Evolutionary conservation across 2,888 invertebrate genomes (phyloP), one percentile per base, ranked within the genome.

Genomic region (Yponomeuta plumbellus): DNA sequence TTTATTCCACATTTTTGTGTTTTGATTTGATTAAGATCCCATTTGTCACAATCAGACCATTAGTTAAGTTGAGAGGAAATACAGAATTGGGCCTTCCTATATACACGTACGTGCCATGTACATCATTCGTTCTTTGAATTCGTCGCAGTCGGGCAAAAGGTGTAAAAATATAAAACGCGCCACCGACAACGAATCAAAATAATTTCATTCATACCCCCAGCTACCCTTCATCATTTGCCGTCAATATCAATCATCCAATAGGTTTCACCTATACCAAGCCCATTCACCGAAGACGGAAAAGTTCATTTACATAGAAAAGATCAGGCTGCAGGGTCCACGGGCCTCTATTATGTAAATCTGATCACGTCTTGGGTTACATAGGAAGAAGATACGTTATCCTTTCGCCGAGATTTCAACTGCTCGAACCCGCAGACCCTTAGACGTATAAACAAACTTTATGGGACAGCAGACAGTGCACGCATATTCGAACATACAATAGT

Each of bases 221-320:
- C 44, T 52, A 52, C 44, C 44, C 44, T 52, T 17, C 44, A 17
- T 52, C 44, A 52, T 52, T 52, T 52, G 17, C 44, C 13, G 44
- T 52, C 44, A 52, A 52, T 52, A 52, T 52, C 44, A 52, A 52
- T 52, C 44, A 52, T 52, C 44, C 44, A 52, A 52, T 52, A 52
- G 13, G 17, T 52, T 52, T 52, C 44, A 52, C 44, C 44, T 52
- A 17, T 17, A 52, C 63, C 2, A 13, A 23, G 21, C 21, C 63
- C 39, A 64, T 64, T 64, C 22, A 26, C n/a, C 17, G 63, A 64
- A 44, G 52, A 40, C 63, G 63, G 63, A 64, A 64, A 22, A 40
- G 23, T 61, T 40, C 44, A 64, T 64, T 64, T 64, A 52, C 63
- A 64, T 64, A 64, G 40, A 64, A 64, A 26, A 64, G 63, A 64